These are phyloP conservation scores for Martes flavigula DNA, from an alignment of 2,797 vertebrate species.

Conservation along the genomic window DNA sequence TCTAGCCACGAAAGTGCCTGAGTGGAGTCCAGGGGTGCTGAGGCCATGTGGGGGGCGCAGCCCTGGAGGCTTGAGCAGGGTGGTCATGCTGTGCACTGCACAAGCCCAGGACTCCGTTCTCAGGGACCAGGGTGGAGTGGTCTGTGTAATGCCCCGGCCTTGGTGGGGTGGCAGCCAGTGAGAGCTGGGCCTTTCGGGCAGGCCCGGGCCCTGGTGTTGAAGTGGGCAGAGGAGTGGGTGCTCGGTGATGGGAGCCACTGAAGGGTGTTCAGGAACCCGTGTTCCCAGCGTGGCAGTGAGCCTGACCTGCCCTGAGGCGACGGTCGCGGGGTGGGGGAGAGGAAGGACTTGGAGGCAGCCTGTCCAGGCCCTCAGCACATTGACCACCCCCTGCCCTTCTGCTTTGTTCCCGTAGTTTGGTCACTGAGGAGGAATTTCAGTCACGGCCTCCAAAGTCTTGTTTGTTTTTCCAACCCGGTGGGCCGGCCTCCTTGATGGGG, in stretches of 20 bases:
- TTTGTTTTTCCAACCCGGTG: not conserved
- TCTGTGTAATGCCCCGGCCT: fast-evolving
- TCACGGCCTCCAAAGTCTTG: not conserved
- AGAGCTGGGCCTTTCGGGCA: not conserved
- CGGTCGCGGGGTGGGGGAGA: too few species aligned
- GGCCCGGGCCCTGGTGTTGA: not conserved
- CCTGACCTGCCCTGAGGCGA: fast-evolving
- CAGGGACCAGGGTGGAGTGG: fast-evolving
- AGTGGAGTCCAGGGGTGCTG: not conserved
- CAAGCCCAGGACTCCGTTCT: not conserved
- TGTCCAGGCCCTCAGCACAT: fast-evolving
- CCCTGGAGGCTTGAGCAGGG: not conserved
- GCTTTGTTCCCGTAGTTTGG: not conserved
- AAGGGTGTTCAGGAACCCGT: not conserved
- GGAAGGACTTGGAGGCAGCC: not conserved
- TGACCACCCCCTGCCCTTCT: not conserved
- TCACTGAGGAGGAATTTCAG: not conserved
- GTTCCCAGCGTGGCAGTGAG: not conserved
- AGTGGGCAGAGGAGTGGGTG: fast-evolving
- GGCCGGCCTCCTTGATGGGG: not conserved
- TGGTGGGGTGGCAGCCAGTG: not conserved
- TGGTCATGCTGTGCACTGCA: too few species aligned
- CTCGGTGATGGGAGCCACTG: not conserved
- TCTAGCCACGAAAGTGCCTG: not conserved
- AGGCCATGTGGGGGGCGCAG: fast-evolving